A percentile compares a stretch with the other conserved stretches of the same genome.
These are phyloP conservation scores for Trididemnum clinides DNA, from an alignment of 23 tunicate genomes.

Conservation along the genomic window DNA sequence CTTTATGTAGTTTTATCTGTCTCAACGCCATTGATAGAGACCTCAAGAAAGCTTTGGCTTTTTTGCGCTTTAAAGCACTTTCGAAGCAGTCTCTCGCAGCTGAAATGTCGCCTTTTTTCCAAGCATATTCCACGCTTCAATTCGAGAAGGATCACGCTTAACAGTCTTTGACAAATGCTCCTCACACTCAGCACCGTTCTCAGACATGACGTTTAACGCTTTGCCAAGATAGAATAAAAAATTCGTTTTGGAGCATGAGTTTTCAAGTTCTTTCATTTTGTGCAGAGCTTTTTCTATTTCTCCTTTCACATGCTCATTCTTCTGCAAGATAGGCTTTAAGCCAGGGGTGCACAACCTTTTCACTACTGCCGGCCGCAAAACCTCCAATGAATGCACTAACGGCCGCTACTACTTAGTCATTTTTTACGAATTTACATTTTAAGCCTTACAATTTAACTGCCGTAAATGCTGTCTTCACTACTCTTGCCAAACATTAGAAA, in stretches of 20 bases:
- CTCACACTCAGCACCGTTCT: constrained; percentile 76
- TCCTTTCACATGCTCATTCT: constrained; percentile 41
- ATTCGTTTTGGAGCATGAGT: constrained; percentile 58
- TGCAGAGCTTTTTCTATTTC: constrained; percentile 47
- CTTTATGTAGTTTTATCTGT: constrained; percentile 62
- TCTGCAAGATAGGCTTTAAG: too few relatives aligned
- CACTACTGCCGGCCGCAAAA: too few relatives aligned
- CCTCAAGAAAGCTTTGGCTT: constrained; percentile 66
- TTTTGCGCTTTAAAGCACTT: constrained; percentile 69
- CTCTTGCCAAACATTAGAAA: too few relatives aligned
- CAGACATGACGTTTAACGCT: constrained; percentile 77
- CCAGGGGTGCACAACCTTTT: too few relatives aligned
- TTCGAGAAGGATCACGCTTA: constrained; percentile 81
- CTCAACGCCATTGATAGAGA: constrained; percentile 90
- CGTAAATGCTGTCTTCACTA: too few relatives aligned
- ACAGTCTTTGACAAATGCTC: constrained; percentile 87
- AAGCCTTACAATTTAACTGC: too few relatives aligned
- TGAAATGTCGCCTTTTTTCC: constrained; percentile 81
- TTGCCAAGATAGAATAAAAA: constrained; percentile 64
- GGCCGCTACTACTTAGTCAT: too few relatives aligned
- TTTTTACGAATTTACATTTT: too few relatives aligned
- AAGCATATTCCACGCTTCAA: constrained; percentile 88
- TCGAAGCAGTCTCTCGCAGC: constrained; percentile 93
- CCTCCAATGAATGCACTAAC: too few relatives aligned
- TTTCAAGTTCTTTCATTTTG: constrained; percentile 40